Base-by-base conservation (phyloP, 1,140 invertebrate species). In the Pseudomyrmex dendroicus region DNA sequence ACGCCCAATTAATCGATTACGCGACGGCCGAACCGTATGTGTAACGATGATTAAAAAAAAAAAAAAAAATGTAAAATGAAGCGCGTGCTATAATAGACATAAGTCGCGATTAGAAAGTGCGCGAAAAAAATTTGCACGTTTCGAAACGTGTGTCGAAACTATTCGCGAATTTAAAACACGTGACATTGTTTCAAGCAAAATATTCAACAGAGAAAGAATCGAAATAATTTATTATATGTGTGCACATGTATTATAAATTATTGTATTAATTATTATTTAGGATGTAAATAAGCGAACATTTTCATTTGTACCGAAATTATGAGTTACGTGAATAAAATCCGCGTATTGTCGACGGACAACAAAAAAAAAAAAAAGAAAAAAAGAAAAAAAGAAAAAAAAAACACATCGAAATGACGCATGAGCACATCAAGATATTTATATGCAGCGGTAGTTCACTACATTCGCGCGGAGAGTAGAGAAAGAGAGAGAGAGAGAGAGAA, bases 1-100 rank as follows among this genome's bases (percentile, higher is more conserved):
- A 80, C 68, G 73, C 59, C 63, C 82, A 84, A 87, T 87, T 87
- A 86, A 87, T 87, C 85, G 52, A 86, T 50, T 56, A 35, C 56
- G 80, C 73, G 85, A 80, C 61, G 68, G n/a, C n/a, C 0, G 5
- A 48, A 15, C 54, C 56, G 20, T 25, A 25, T 25, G 2, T 25
- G 25, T 59, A 25, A 80, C 48, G 59, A 80, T 80, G 54, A 67
- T 59, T 25, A 4, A 72, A 20, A 59, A 35, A 3, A 72, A n/a
- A 15, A n/a, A 54, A 9, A 20, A 4, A 35, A 22, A 1, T 25
- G 22, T 25, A 25, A 25, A 25, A 25, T 25, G 22, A 25, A 25
- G 25, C 25, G 25, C 25, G 25, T 25, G 25, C 3, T 50, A 13
- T 61, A 54, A 80, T 50, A 17, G 64, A 78, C 48, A 56, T 59